Conservation (phyloP, 1,140 invertebrate species). For the Ceratoteleas bidentatus region DNA sequence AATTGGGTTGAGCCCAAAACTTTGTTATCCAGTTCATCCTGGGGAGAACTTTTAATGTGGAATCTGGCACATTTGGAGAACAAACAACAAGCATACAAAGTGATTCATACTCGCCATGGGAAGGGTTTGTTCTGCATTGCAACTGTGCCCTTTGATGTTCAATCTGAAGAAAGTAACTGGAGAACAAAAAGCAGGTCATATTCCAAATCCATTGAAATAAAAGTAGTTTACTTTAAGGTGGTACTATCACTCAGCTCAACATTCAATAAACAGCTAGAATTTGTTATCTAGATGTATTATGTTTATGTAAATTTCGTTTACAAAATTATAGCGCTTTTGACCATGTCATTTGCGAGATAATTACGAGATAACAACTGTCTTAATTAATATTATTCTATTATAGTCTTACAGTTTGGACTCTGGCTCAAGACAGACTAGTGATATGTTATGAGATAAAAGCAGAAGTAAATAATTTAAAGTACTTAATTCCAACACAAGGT, state of each 20-base stretch:
- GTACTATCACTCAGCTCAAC: too few relatives aligned
- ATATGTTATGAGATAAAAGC: constrained; percentile 82
- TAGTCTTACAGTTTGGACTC: constrained; percentile 82
- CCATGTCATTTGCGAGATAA: too few relatives aligned
- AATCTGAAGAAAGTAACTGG: constrained; percentile 65
- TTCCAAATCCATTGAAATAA: too few relatives aligned
- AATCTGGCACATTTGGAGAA: constrained; percentile 69
- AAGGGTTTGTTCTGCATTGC: constrained; percentile 82
- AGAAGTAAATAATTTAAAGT: constrained; percentile 73
- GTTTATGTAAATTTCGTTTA: not conserved
- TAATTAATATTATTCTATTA: too few relatives aligned
- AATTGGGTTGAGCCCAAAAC: constrained; percentile 82
- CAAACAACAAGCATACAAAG: constrained; percentile 65
- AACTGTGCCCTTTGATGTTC: constrained; percentile 32
- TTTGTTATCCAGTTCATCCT: constrained; percentile 80
- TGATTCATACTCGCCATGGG: constrained; percentile 81
- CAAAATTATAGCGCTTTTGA: not conserved
- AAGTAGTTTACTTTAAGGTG: too few relatives aligned
- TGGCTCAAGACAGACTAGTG: constrained; percentile 85
- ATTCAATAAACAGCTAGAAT: too few relatives aligned
- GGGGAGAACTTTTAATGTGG: constrained; percentile 83
- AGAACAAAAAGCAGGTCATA: constrained; percentile 54
- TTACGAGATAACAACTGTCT: too few relatives aligned
- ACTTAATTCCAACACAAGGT: constrained; percentile 84
- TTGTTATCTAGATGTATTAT: constrained; percentile 8